phyloP scores from a whole-genome alignment of 2,888 invertebrate genomes.

The Pilophorus perplexus region DNA sequence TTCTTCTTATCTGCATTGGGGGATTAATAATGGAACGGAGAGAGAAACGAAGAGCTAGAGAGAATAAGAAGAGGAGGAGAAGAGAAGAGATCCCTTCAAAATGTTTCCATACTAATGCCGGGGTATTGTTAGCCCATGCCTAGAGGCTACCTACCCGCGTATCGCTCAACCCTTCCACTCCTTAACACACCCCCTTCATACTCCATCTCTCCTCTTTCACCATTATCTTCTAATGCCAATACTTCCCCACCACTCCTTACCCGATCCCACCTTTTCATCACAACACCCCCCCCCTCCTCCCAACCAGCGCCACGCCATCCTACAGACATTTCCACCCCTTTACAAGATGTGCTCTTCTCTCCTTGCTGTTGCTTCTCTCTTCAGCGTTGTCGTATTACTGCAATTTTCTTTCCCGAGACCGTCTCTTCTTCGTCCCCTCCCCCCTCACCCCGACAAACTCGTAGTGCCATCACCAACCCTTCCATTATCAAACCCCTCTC shows the following conservation, averaged over 20 bases:
- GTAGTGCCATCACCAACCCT: too few species aligned
- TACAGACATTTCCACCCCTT: conserved; percentile 22
- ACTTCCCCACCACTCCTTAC: not conserved
- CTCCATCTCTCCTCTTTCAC: conserved; percentile 15
- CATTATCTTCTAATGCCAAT: conserved; percentile 27
- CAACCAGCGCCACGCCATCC: conserved; percentile 9
- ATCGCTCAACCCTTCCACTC: conserved; percentile 25
- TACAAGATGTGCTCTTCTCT: not conserved
- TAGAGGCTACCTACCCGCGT: conserved; percentile 34
- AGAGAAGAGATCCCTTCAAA: conserved; percentile 39
- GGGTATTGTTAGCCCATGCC: conserved; percentile 40
- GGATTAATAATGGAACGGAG: conserved; percentile 42
- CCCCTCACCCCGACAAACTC: too few species aligned
- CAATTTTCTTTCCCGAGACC: conserved; percentile 11
- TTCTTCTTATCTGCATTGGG: conserved; percentile 44
- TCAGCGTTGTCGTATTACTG: conserved; percentile 3
- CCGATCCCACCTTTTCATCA: too few species aligned
- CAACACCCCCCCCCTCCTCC: not conserved
- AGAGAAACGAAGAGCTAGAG: conserved; percentile 23
- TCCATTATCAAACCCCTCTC: too few species aligned
- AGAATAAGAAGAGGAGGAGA: not conserved
- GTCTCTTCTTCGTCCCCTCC: too few species aligned
- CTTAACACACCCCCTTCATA: conserved; percentile 11
- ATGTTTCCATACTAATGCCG: conserved; percentile 43
- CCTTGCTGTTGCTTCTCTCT: not conserved